Base-by-base conservation (phyloP, 1,140 invertebrate species). In the Drosophila hydei region DNA sequence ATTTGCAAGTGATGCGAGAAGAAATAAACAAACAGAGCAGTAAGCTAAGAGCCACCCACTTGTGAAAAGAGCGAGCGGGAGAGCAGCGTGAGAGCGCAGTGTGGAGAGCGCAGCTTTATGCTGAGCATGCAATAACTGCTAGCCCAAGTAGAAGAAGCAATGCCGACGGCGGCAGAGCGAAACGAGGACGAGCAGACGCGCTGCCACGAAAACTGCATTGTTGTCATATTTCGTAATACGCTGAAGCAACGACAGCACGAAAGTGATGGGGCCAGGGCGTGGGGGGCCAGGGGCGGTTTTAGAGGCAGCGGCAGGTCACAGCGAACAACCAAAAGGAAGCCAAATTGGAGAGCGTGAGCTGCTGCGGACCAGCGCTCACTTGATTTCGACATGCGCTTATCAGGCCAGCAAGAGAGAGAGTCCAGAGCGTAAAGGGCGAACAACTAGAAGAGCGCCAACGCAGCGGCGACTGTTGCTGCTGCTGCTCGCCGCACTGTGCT, bases 161-260 rank as follows among this genome's bases (percentile, higher is more conserved):
- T 65, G 74, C 56, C 51, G 30, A 4, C 52, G 7, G 52, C 63
- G 74, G 67, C 81, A 87, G 75, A 79, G 81, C 73, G 75, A 79
- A 88, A 88, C 83, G 83, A 88, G 83, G 83, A 88, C 83, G 83
- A 75, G 68, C 60, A 62, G 55, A 72, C 60, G 48, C 43, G 25
- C 40, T 54, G 61, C 63, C 50, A 61, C 75, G 30, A 59, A 85
- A 90, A 83, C 77, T 90, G 87, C 87, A 90, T 90, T 90, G 87
- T 90, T 90, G 88, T 90, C 87, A 90, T 90, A 87, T 90, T 90
- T 90, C 87, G 87, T 90, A 88, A 88, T 88, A 88, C 77, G 81
- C 81, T 84, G 79, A 84, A 62, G 67, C 75, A 79, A 75, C 79
- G 25, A 55, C 50, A 79, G 55, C 62, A 61, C 16, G 51, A 63